A percentile compares a stretch with the other conserved stretches of the same genome.
These are phyloP conservation scores for Aegotheles bennettii DNA, from an alignment of 2,113 vertebrate genomes.

Conservation along the genomic window DNA sequence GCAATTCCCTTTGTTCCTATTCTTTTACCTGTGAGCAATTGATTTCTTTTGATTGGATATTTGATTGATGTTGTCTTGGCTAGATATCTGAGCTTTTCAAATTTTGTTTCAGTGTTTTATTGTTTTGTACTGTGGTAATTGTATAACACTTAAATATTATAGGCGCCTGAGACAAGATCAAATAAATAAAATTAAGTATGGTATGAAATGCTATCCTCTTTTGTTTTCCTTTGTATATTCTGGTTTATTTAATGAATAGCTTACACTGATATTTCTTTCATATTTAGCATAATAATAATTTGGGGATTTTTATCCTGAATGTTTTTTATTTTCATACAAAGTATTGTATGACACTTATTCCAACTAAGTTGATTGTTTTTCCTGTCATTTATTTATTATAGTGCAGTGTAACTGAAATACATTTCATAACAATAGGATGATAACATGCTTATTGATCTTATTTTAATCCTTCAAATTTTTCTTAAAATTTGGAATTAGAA, in stretches of 20 bases:
- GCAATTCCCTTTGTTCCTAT: neutral
- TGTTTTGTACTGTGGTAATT: neutral
- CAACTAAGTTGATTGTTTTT: slow-evolving; percentile 9
- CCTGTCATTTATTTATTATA: slow-evolving; percentile 10
- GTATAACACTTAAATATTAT: neutral
- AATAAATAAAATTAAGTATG: slow-evolving; percentile 7
- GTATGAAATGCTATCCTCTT: neutral
- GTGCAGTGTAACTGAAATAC: neutral
- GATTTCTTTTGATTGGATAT: neutral
- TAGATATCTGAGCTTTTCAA: neutral
- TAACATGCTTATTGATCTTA: neutral
- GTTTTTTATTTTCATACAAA: neutral
- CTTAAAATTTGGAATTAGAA: neutral
- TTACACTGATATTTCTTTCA: neutral
- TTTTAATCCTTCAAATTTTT: neutral
- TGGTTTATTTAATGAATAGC: slow-evolving; percentile 1
- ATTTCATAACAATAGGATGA: neutral
- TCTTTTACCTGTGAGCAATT: neutral
- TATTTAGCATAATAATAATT: slow-evolving; percentile 6
- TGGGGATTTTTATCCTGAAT: neutral
- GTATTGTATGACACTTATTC: neutral
- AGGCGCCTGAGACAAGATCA: neutral
- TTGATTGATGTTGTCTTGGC: slow-evolving; percentile 18
- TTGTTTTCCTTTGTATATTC: slow-evolving; percentile 16
- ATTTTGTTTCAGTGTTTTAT: neutral